A percentile compares a stretch with the other conserved stretches of the same genome.
Evolutionary conservation across 2,797 vertebrate genomes (phyloP).

Genomic region (Sebastes vulpes): DNA sequence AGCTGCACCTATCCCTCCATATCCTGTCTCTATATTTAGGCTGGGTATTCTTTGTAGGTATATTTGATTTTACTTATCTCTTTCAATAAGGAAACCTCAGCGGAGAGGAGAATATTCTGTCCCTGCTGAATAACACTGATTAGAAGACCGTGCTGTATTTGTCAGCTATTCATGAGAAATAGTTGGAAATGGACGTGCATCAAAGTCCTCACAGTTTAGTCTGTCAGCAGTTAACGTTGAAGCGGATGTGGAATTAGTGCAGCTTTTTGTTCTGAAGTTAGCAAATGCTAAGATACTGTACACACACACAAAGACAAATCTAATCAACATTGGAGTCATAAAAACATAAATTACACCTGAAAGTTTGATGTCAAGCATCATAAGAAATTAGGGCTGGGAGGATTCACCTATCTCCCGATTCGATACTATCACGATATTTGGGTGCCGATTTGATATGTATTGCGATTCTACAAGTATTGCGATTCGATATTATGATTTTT

Average conservation of each 20-base stretch:
- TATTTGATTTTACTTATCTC: constrained; percentile 33
- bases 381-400: background rate
- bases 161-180: constrained; percentile 33
- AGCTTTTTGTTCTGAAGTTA: background rate
- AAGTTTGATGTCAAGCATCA: background rate
- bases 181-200: background rate
- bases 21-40: constrained; percentile 29
- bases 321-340: background rate
- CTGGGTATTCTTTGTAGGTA: background rate
- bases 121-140: constrained; percentile 33
- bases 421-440: too few relatives aligned
- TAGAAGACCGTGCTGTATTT: constrained; percentile 13
- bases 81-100: constrained; percentile 14
- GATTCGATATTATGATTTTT: too few relatives aligned
- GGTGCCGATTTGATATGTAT: too few relatives aligned
- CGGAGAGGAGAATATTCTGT: constrained; percentile 7
- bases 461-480: too few relatives aligned
- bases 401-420: background rate
- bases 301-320: background rate
- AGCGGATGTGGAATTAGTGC: background rate
- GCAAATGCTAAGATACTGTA: background rate
- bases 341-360: background rate
- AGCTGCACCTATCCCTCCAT: constrained; percentile 1
- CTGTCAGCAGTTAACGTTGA: background rate
- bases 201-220: background rate